Conservation (phyloP, 2,113 vertebrate species). For the Crocuta crocuta region DNA sequence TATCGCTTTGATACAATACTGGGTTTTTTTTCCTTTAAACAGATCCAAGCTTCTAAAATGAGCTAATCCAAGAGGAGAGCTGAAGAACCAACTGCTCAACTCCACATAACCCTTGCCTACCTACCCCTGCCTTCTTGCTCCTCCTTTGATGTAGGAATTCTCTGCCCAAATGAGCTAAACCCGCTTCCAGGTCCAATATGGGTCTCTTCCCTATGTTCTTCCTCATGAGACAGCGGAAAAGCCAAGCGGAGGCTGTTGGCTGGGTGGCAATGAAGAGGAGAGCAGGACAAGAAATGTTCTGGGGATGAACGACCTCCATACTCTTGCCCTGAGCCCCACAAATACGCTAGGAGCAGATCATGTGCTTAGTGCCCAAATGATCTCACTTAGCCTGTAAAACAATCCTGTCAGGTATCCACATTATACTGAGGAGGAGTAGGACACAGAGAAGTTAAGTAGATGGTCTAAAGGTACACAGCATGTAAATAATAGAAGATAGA, state of each 20-base stretch:
- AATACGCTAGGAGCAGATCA: background rate
- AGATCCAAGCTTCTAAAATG: background rate
- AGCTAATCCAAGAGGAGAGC: background rate
- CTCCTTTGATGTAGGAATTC: background rate
- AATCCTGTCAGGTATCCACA: background rate
- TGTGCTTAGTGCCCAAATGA: background rate
- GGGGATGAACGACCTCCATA: rapidly evolving
- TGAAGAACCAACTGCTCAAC: background rate
- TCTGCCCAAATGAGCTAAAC: background rate
- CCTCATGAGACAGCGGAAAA: background rate
- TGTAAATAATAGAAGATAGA: background rate
- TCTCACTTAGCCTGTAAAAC: background rate
- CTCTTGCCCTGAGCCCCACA: background rate
- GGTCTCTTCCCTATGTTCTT: background rate
- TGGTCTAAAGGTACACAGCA: background rate
- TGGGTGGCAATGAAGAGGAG: too few relatives aligned
- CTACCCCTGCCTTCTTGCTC: background rate
- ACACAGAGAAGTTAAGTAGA: background rate
- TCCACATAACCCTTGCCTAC: too few relatives aligned
- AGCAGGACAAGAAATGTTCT: background rate
- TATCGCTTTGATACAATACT: background rate
- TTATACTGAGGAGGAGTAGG: background rate
- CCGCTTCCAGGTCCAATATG: background rate
- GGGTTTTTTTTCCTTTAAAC: background rate
- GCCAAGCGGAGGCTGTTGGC: background rate